Evolutionary conservation across 2,797 vertebrate species (phyloP).

Genomic region (Rhinoraja longicauda): DNA sequence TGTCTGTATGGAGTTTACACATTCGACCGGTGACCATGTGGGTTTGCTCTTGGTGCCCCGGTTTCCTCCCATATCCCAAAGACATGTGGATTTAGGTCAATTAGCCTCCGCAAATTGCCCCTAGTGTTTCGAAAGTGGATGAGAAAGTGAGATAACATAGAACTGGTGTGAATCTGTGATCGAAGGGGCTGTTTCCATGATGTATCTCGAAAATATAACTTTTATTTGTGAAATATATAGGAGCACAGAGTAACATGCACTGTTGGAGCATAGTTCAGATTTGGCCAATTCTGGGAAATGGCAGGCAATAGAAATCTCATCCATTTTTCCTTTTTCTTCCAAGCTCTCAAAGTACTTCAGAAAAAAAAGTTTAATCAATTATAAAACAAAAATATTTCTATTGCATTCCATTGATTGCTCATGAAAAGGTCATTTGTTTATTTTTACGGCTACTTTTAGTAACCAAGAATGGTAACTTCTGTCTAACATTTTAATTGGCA

Average conservation of each 20-base stretch:
- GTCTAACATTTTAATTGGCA: conserved; percentile 53
- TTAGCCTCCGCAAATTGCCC: no score
- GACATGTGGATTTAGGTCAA: no score
- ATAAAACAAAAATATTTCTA: background rate
- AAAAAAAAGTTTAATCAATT: background rate
- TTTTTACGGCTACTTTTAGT: background rate
- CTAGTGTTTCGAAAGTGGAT: no score
- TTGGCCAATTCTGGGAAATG: background rate
- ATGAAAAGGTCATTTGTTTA: background rate
- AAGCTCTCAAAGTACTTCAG: background rate
- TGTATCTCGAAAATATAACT: no score
- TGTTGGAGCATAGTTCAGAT: background rate
- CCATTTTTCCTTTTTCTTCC: background rate
- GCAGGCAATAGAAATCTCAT: background rate
- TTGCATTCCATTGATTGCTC: background rate
- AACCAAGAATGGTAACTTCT: conserved; percentile 46
- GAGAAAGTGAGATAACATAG: no score
- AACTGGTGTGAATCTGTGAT: no score
- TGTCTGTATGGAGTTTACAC: no score
- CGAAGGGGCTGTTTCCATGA: no score
- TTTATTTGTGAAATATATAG: background rate
- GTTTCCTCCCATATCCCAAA: no score
- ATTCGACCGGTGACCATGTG: no score
- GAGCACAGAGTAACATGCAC: background rate
- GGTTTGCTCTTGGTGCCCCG: no score